These are phyloP conservation scores for Thera britannica DNA, from an alignment of 2,888 invertebrate species.

Conservation along the genomic window DNA sequence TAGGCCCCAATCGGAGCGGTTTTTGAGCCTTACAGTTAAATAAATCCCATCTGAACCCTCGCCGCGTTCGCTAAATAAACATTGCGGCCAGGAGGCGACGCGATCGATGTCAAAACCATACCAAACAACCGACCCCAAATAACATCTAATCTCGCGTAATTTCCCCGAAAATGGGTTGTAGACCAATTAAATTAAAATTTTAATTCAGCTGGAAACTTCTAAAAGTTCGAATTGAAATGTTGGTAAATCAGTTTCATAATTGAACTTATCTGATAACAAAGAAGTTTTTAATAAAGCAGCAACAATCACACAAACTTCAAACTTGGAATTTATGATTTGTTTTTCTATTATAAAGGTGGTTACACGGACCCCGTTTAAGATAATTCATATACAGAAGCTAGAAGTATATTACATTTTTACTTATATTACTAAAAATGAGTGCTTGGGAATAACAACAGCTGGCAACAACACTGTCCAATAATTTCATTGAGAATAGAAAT, in stretches of 20 bases:
- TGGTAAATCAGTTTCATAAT: conserved; percentile 19
- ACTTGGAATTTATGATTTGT: too few relatives aligned
- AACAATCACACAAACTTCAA: not conserved
- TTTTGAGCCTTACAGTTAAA: conserved; percentile 64
- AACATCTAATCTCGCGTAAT: conserved; percentile 62
- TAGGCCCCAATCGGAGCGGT: conserved; percentile 60
- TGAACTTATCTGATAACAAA: not conserved
- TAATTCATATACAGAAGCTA: too few relatives aligned
- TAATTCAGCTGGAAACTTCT: conserved; percentile 39
- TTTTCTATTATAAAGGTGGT: too few relatives aligned
- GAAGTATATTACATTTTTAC: too few relatives aligned
- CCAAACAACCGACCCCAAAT: conserved; percentile 56
- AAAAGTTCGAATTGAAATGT: conserved; percentile 15
- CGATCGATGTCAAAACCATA: conserved; percentile 66
- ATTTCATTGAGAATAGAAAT: too few relatives aligned
- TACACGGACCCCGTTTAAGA: too few relatives aligned
- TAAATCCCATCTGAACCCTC: conserved; percentile 69
- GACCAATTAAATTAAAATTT: conserved; percentile 58
- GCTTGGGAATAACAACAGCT: too few relatives aligned
- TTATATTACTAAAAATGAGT: too few relatives aligned
- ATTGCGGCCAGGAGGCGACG: conserved; percentile 60
- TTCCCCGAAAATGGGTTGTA: conserved; percentile 56
- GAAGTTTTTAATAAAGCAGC: not conserved
- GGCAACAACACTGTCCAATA: too few relatives aligned
- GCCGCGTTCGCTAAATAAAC: conserved; percentile 65